Evolutionary conservation across 2,888 invertebrate species (phyloP).

Genomic region (Dorcus parallelipipedus): DNA sequence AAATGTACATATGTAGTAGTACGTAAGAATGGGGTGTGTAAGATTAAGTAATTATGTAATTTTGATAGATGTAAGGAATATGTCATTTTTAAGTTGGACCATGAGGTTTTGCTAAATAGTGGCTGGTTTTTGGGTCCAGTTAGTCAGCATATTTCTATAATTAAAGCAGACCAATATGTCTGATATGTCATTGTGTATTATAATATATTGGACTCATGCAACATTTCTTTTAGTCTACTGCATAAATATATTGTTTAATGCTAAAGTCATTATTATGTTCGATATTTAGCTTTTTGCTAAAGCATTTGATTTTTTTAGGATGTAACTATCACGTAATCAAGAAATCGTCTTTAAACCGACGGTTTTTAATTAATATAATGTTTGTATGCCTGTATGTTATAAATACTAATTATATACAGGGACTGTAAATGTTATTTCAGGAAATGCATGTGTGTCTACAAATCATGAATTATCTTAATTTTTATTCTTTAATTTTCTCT

Average conservation of each 20-base stretch:
- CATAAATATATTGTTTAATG: neutral
- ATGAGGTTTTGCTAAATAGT: slow-evolving; percentile 33
- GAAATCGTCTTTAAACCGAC: too few species aligned
- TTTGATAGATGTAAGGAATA: slow-evolving; percentile 19
- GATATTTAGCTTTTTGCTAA: neutral
- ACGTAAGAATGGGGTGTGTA: slow-evolving; percentile 10
- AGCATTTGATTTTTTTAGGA: too few species aligned
- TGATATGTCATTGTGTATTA: neutral
- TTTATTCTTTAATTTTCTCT: too few species aligned
- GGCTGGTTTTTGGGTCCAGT: slow-evolving; percentile 40
- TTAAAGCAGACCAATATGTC: neutral
- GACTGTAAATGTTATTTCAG: too few species aligned
- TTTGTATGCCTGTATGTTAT: too few species aligned
- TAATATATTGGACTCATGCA: neutral
- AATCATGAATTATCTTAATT: too few species aligned
- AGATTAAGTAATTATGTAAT: slow-evolving; percentile 4
- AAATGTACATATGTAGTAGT: neutral
- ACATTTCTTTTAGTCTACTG: neutral
- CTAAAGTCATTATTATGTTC: too few species aligned
- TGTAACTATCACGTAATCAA: too few species aligned
- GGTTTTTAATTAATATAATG: too few species aligned
- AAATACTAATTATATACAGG: too few species aligned
- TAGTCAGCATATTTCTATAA: slow-evolving; percentile 32
- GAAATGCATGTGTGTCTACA: too few species aligned
- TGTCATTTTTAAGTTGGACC: slow-evolving; percentile 34